Evolutionary conservation across 53 echinoderm and acorn worm species (phyloP).

Genomic region (Astropecten irregularis): DNA sequence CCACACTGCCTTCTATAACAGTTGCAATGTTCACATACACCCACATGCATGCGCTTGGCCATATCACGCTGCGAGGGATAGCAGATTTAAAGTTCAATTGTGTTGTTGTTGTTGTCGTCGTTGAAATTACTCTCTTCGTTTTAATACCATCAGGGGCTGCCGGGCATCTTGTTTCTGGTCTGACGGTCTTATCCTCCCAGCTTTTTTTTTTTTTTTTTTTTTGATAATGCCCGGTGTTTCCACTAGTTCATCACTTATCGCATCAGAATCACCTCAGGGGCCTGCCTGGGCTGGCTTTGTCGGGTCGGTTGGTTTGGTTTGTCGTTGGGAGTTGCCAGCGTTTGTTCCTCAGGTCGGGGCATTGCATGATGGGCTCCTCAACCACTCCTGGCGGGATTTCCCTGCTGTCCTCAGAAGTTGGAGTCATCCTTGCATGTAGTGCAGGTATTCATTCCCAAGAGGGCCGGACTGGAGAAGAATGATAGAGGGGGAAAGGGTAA

Average conservation of each 20-base stretch:
- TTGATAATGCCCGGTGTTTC: background rate
- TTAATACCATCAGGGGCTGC: background rate
- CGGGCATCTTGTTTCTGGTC: constrained; percentile 17
- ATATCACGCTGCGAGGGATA: background rate
- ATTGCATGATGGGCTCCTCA: too few species aligned
- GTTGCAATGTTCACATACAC: background rate
- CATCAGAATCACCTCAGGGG: constrained; percentile 5
- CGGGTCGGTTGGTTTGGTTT: too few species aligned
- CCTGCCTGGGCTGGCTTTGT: background rate
- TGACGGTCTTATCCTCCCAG: background rate
- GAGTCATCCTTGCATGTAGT: background rate
- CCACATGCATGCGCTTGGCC: background rate
- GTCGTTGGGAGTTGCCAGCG: too few species aligned
- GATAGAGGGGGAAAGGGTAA: constrained; percentile 9
- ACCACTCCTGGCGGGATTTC: constrained; percentile 34
- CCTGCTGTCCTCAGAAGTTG: background rate
- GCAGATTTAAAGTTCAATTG: constrained; percentile 16
- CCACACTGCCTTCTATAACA: too few species aligned
- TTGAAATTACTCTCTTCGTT: background rate
- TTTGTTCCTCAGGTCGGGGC: too few species aligned
- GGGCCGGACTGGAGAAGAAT: background rate
- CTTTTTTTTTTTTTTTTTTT: too few species aligned
- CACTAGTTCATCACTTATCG: background rate
- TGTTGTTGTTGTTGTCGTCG: too few species aligned
- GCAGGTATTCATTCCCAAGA: background rate